Conservation (phyloP, 2,113 vertebrate species). For the Epinephelus fuscoguttatus region DNA sequence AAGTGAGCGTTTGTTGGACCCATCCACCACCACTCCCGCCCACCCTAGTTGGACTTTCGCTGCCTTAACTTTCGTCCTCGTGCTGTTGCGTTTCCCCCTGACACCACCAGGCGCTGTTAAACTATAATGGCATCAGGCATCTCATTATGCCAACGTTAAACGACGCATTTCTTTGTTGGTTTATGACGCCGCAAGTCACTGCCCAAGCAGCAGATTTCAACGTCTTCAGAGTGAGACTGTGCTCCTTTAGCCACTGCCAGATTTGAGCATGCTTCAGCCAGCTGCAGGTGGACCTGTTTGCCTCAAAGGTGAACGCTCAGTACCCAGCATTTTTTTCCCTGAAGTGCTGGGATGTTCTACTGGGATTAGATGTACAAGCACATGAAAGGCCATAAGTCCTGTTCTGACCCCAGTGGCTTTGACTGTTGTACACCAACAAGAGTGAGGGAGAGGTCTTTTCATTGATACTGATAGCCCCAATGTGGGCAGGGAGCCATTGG, state of each 20-base stretch:
- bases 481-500: conserved; percentile 63
- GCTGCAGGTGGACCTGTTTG: neutral
- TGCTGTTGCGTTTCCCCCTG: no score
- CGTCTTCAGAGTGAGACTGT: no score
- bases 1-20: no score
- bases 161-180: no score
- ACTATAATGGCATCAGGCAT: no score
- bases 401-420: neutral
- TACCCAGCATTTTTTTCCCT: neutral
- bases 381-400: neutral
- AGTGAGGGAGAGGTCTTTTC: conserved; percentile 41
- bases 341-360: neutral
- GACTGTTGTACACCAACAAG: conserved; percentile 7
- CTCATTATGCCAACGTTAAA: no score
- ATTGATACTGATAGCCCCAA: conserved; percentile 37
- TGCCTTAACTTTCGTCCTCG: no score
- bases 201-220: no score
- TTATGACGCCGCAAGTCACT: no score
- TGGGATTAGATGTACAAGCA: conserved; percentile 1
- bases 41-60: no score
- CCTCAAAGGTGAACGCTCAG: neutral
- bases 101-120: no score
- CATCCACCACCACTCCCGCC: no score
- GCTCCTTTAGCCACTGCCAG: neutral
- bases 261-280: neutral